Base-by-base conservation (phyloP, 2,113 vertebrate genomes). In the Plestiodon gilberti region DNA sequence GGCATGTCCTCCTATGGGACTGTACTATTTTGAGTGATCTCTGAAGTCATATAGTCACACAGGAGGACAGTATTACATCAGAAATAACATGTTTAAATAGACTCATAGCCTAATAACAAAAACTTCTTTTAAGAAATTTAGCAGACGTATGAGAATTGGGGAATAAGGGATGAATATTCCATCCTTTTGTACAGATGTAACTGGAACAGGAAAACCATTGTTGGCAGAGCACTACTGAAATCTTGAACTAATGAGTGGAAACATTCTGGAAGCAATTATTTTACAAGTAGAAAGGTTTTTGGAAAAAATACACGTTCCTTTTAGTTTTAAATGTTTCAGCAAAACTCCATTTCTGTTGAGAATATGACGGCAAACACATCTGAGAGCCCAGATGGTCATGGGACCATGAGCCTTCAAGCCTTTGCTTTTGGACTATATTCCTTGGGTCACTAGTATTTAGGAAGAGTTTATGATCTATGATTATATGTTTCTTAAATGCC, bases 171-270 rank as follows among this genome's bases (percentile, higher is more conserved):
- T 87, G 64, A 83, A 92, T 87, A 90, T 87, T 81, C 92, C 71
- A 8, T 89, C 82, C 89, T 84, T 40, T 86, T 86, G 57, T 80
- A 75, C 61, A 91, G 85, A 77, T 89, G 23, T 87, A 87, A 88
- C 74, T 90, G 78, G 69, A 94, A 85, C 90, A 84, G 88, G 86
- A 91, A 92, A 95, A 77, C 83, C 30, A 5, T 80, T 8, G 55
- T 76, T 95, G 94, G 89, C 18, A 15, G 48, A 79, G 69, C 18
- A 64, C 65, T 78, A 1, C 14, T 91, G 89, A 89, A 89, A 73
- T 87, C 75, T 78, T 91, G 67, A 90, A 62, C 55, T 90, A 74
- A 83, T 85, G 57, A 91, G 75, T 86, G 85, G 81, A 91, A 90
- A 85, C 35, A 81, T 75, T 93, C 38, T 91, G 83, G 65, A 88